Conservation (phyloP, 1,140 invertebrate species). For the Hermatobates lingyangjiaoensis region DNA sequence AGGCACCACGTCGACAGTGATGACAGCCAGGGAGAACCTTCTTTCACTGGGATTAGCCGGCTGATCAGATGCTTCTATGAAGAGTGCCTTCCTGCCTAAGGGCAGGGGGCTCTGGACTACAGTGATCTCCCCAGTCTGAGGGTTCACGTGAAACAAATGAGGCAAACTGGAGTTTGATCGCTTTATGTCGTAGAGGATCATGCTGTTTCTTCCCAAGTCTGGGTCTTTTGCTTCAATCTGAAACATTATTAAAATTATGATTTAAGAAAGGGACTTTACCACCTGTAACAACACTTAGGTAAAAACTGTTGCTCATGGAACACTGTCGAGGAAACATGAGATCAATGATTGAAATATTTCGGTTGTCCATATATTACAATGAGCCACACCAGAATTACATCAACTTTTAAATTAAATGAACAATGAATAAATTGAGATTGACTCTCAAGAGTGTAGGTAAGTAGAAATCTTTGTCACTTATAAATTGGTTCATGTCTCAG, state of each 20-base stretch:
- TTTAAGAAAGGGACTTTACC: neutral
- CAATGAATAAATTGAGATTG: no score
- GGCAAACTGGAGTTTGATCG: constrained; percentile 34
- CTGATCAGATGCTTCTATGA: constrained; percentile 64
- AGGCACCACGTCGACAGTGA: constrained; percentile 47
- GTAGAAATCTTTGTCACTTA: no score
- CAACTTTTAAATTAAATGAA: no score
- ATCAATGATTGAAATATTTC: no score
- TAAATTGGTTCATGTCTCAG: no score
- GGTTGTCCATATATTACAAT: no score
- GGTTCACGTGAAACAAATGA: constrained; percentile 50
- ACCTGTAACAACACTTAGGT: no score
- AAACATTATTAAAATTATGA: neutral
- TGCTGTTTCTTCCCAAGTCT: constrained; percentile 59
- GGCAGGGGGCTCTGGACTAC: constrained; percentile 42
- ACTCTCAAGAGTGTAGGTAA: no score
- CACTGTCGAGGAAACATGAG: no score
- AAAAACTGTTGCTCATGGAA: no score
- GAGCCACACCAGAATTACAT: no score
- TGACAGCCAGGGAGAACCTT: constrained; percentile 60
- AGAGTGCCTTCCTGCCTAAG: constrained; percentile 50
- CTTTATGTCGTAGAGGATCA: constrained; percentile 57
- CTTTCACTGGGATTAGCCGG: constrained; percentile 61
- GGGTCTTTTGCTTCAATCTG: constrained; percentile 54
- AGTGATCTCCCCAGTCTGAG: constrained; percentile 45